Evolutionary conservation across 2,888 invertebrate species (phyloP).

Genomic region (Limnephilus auricula): DNA sequence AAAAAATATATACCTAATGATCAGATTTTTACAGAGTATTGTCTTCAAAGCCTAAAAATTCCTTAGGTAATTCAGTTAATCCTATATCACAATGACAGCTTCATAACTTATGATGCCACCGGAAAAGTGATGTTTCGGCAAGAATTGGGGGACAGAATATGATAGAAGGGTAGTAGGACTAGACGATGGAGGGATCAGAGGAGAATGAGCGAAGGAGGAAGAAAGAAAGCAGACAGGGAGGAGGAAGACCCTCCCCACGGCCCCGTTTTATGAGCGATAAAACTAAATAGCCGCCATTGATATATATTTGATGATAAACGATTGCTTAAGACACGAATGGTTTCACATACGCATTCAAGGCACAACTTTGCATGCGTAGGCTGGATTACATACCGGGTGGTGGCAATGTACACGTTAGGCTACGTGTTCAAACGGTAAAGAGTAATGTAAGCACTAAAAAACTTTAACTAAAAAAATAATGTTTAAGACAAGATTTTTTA

Average conservation of each 20-base stretch:
- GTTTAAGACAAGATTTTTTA: too few species aligned
- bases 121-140: not conserved
- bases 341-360: conserved; percentile 56
- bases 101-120: not conserved
- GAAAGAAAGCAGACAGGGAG: not conserved
- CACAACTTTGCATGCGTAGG: conserved; percentile 57
- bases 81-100: not conserved
- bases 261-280: conserved; percentile 59
- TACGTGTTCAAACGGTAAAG: not conserved
- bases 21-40: too few species aligned
- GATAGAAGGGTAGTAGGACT: not conserved
- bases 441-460: not conserved
- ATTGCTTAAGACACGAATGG: conserved; percentile 54
- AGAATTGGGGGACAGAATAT: not conserved
- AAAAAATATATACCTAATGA: too few species aligned
- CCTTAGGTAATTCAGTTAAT: too few species aligned
- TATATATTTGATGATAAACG: conserved; percentile 63
- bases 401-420: not conserved
- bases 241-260: not conserved
- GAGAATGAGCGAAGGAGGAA: not conserved
- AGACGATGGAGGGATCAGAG: not conserved
- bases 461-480: not conserved
- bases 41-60: not conserved
- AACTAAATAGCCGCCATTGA: conserved; percentile 60
- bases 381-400: conserved; percentile 38